Conservation (phyloP, 2,888 invertebrate species). For the Drosophila parthenogenetica region DNA sequence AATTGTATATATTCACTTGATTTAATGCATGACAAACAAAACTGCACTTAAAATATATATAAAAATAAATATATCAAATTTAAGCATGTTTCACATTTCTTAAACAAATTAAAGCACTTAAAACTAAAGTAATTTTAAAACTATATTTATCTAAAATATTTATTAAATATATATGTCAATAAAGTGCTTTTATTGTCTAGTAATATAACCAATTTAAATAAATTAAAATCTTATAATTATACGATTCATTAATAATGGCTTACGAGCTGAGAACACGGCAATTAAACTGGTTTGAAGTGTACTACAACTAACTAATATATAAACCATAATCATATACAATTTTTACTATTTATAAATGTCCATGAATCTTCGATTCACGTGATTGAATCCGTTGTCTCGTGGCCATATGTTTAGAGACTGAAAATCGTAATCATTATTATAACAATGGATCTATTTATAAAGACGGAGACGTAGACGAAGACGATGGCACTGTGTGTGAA, state of each 20-base stretch:
- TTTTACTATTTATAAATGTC: slow-evolving; percentile 40
- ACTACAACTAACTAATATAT: background rate
- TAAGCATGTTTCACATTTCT: background rate
- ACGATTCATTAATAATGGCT: slow-evolving; percentile 7
- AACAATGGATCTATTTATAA: slow-evolving; percentile 55
- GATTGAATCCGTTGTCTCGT: slow-evolving; percentile 46
- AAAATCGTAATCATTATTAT: slow-evolving; percentile 37
- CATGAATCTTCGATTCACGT: slow-evolving; percentile 35
- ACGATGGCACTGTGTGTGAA: slow-evolving; percentile 17
- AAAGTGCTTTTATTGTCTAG: slow-evolving; percentile 1
- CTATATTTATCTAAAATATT: background rate
- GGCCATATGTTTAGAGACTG: slow-evolving; percentile 65
- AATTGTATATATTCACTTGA: too few species aligned
- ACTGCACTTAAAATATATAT: background rate
- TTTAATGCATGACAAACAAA: background rate
- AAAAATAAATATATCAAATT: background rate
- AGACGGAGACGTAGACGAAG: background rate
- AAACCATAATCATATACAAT: slow-evolving; percentile 4
- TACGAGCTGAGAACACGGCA: slow-evolving; percentile 13
- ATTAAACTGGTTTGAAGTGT: slow-evolving; percentile 30
- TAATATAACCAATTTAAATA: slow-evolving; percentile 1
- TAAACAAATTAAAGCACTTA: background rate
- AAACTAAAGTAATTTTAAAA: background rate
- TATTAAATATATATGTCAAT: background rate
- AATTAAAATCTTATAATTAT: slow-evolving; percentile 11